Percentiles rank a stretch among this genome's conserved stretches.
Evolutionary conservation across 2,888 invertebrate species (phyloP).

Genomic region (Girardia tigrina): DNA sequence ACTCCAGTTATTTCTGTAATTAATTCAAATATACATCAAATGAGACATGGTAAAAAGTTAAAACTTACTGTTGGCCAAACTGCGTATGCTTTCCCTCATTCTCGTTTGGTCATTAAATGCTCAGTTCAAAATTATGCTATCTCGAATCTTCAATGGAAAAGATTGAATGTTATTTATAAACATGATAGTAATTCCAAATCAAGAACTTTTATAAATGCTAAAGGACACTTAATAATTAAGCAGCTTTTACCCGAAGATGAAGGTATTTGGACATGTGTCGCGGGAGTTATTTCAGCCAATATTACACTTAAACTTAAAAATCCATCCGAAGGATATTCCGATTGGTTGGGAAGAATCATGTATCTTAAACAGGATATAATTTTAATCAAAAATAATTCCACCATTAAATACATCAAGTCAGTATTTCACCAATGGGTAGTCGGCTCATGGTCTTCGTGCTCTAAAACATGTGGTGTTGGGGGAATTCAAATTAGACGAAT

Average conservation of each 20-base stretch:
- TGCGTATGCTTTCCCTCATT: constrained; percentile 30
- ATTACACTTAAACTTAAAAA: constrained; percentile 21
- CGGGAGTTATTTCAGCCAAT: background rate
- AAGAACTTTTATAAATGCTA: background rate
- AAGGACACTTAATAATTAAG: constrained; percentile 27
- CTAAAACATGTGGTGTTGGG: constrained; percentile 19
- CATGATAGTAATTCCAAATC: background rate
- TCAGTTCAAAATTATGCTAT: constrained; percentile 25
- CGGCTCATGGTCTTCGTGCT: constrained; percentile 1
- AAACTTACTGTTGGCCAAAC: constrained; percentile 31
- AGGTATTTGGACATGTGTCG: constrained; percentile 30
- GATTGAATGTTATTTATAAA: background rate
- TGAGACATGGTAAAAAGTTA: background rate
- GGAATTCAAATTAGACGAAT: constrained; percentile 28
- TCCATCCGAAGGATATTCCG: constrained; percentile 25
- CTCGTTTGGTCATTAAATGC: constrained; percentile 18
- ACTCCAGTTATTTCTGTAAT: background rate
- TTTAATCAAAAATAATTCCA: constrained; percentile 23
- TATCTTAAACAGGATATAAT: constrained; percentile 28
- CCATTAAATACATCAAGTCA: constrained; percentile 9
- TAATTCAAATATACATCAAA: constrained; percentile 11
- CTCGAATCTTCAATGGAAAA: constrained; percentile 19
- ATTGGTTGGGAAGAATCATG: constrained; percentile 26
- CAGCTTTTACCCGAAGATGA: constrained; percentile 10
- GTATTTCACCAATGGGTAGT: constrained; percentile 32